A percentile compares a stretch with the other conserved stretches of the same genome.
phyloP scores from a whole-genome alignment of 2,113 vertebrate genomes.

The Elaphurus davidianus region DNA sequence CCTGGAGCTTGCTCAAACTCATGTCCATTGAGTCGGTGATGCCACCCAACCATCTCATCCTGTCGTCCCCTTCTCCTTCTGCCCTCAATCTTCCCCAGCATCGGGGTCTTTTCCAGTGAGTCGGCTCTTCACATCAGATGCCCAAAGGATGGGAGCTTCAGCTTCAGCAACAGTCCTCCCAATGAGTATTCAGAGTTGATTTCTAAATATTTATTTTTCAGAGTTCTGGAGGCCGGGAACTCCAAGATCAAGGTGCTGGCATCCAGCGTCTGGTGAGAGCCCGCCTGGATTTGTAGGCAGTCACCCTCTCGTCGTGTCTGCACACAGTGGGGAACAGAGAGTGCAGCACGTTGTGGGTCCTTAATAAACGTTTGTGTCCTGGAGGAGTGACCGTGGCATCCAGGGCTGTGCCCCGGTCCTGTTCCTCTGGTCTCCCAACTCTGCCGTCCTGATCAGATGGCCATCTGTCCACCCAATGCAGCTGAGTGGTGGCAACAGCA shows the following conservation, averaged over 20 bases:
- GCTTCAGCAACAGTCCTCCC: neutral
- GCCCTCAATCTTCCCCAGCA: neutral
- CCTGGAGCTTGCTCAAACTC: neutral
- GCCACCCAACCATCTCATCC: neutral
- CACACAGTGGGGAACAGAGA: neutral
- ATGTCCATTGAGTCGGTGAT: neutral
- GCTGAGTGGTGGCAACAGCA: neutral
- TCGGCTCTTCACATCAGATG: neutral
- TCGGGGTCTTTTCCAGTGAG: neutral
- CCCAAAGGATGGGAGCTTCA: neutral
- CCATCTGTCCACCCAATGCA: rapidly evolving
- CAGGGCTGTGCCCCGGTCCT: no score
- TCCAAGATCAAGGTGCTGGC: neutral
- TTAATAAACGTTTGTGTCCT: rapidly evolving
- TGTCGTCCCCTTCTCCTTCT: neutral
- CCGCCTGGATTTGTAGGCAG: neutral
- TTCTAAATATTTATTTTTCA: neutral
- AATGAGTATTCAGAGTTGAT: neutral
- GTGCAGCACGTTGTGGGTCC: rapidly evolving
- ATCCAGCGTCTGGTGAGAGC: neutral
- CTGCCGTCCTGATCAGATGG: neutral
- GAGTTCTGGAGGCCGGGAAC: neutral
- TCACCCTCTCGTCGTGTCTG: neutral
- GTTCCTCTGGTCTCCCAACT: neutral
- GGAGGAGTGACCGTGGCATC: neutral